Evolutionary conservation across 2,888 invertebrate species (phyloP), one percentile per base, ranked within the genome.

Genomic region (Lepeophtheirus nordmannii): DNA sequence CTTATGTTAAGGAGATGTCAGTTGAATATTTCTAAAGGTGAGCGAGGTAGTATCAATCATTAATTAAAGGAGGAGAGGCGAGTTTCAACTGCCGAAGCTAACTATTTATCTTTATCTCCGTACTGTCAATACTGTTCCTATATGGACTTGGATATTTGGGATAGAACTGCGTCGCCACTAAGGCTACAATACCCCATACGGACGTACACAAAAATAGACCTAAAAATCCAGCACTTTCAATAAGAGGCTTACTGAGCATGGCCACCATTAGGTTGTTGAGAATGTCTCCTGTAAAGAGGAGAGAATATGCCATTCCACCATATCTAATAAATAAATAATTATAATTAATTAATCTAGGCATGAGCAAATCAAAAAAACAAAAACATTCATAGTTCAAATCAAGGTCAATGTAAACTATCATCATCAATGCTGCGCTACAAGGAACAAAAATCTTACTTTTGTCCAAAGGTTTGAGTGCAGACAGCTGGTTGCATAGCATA

Each of bases 401-500:
- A n/a, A n/a, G n/a, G n/a, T n/a, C n/a, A n/a, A n/a, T n/a, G n/a
- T n/a, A n/a, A n/a, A n/a, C n/a, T n/a, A n/a, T n/a, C n/a, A n/a
- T 46, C 53, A 2, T 8, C 17, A 46, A 46, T 30, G 30, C 30
- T 7, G 3, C 7, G 30, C 2, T 30, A 30, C 2, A 30, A 30
- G 2, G 2, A 30, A 30, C 30, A n/a, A n/a, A n/a, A n/a, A n/a
- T n/a, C 53, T 46, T 46, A 46, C 57, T 69, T 70, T 17, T 70
- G 70, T 23, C 75, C 75, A 69, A 74, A 75, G 11, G 71, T 68
- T 37, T 71, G 70, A n/a, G 73, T 71, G 8, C 71, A 73, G 11
- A 72, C 74, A 1, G 74, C 72, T 20, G 75, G 74, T 62, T 75
- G 69, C 10, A 75, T 69, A 10, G 72, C 71, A 69, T 73, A 75